Base-by-base conservation (phyloP, 2,888 invertebrate genomes). In the Plagiodera versicolora region DNA sequence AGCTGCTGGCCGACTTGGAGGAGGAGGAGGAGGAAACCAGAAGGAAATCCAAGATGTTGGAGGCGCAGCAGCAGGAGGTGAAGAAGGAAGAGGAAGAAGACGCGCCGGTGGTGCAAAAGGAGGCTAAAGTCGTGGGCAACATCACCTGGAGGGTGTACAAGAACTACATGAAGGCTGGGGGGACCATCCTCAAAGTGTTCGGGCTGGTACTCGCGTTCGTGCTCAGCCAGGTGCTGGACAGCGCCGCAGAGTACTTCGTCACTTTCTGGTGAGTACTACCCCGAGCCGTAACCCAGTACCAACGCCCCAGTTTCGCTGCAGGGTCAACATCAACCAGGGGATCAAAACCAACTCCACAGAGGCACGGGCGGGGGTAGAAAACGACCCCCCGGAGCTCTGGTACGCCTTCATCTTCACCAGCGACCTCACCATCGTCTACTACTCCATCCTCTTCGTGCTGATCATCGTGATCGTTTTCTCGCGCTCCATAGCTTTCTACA, bases 231-330 rank as follows among this genome's bases (percentile, higher is more conserved):
- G 24, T 62, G 14, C 79, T 89, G 46, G 91, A 89, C 1, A 92
- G 91, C 9, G 85, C 86, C 11, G 86, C 89, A 0, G 94, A 94
- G 77, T 92, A 87, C 80, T 94, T 91, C 82, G 85, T 92, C 3
- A 86, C 89, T 2, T 88, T 85, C 74, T 93, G 92, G 92, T 88
- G 69, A 81, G 80, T 74, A 45, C 14, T 24, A 24, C 24, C 3
- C 3, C 24, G 3, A 6, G 3, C 24, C 24, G 24, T 5, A 3
- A 24, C 4, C 6, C 24, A 24, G 24, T 24, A 24, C 4, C n/a
- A n/a, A n/a, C n/a, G n/a, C n/a, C n/a, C n/a, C n/a, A 44, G 39
- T 47, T 11, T 16, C 5, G 20, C 4, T 59, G 48, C 46, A 55
- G 60, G 60, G 60, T 60, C 6, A 60, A 60, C 44, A 60, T 60